These are phyloP conservation scores for Meriones unguiculatus DNA, from an alignment of 2,113 vertebrate species.

Conservation along the genomic window DNA sequence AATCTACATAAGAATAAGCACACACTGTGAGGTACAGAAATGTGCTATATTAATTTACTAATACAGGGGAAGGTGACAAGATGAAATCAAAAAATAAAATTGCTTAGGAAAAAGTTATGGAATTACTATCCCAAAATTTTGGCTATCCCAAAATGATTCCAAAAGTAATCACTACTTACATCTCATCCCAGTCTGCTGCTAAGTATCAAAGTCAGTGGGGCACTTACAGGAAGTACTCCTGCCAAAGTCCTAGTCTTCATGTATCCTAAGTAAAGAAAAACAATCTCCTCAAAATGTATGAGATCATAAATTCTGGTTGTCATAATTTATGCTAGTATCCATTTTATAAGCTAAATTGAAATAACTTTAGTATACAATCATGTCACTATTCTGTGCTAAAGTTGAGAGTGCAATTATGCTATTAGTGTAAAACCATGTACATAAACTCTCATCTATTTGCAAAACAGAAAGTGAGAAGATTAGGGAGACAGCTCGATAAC, in stretches of 20 bases:
- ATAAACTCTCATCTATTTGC: not conserved
- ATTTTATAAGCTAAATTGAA: conserved; percentile 63
- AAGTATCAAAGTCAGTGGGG: conserved; percentile 47
- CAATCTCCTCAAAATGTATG: conserved; percentile 40
- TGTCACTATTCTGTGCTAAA: not conserved
- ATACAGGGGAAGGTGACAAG: not conserved
- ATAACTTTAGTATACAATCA: conserved; percentile 58
- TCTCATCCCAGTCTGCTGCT: conserved; percentile 3
- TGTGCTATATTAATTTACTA: not conserved
- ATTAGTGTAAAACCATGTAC: not conserved
- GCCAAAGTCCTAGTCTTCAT: conserved; percentile 41
- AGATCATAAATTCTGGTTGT: conserved; percentile 52
- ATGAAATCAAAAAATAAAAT: conserved; percentile 40
- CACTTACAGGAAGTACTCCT: not conserved
- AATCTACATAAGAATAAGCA: not conserved
- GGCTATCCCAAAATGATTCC: conserved; percentile 29
- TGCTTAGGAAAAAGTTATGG: conserved; percentile 31
- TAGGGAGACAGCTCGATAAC: not conserved
- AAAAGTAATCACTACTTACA: conserved; percentile 53
- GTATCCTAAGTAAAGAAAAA: conserved; percentile 61
- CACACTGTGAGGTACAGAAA: not conserved
- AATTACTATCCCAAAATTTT: conserved; percentile 20
- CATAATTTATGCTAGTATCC: conserved; percentile 43
- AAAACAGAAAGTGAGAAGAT: not conserved
- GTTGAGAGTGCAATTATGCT: not conserved